phyloP scores from a whole-genome alignment of 2,888 invertebrate species.

The Noctua pronuba region DNA sequence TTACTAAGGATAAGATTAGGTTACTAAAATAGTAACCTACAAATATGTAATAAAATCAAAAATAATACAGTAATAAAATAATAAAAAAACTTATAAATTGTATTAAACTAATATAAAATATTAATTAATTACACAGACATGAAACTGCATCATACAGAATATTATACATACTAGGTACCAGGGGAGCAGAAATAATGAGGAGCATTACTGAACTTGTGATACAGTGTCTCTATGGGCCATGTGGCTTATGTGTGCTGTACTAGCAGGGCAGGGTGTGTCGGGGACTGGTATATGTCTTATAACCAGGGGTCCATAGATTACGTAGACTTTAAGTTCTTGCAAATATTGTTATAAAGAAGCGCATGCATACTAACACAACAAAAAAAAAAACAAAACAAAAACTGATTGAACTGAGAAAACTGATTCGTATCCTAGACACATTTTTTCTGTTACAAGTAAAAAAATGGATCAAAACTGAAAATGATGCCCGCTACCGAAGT shows the following conservation, averaged over 20 bases:
- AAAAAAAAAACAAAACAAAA: too few species aligned
- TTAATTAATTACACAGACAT: not conserved
- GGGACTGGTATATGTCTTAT: conserved; percentile 37
- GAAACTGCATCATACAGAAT: not conserved
- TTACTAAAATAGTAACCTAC: too few species aligned
- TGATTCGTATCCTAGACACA: not conserved
- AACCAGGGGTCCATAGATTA: not conserved
- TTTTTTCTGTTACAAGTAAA: not conserved
- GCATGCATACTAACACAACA: too few species aligned
- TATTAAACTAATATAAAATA: too few species aligned
- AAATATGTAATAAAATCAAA: too few species aligned
- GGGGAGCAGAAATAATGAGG: conserved; percentile 55
- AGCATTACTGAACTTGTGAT: conserved; percentile 47
- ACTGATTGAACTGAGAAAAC: too few species aligned
- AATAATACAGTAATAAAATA: too few species aligned
- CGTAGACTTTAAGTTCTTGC: not conserved
- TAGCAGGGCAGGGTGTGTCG: conserved; percentile 5
- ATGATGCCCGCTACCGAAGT: too few species aligned
- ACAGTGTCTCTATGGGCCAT: conserved; percentile 49
- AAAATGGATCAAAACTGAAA: not conserved
- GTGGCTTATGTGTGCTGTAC: conserved; percentile 39
- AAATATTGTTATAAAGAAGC: not conserved
- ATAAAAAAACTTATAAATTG: too few species aligned
- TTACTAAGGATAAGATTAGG: too few species aligned
- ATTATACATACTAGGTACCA: conserved; percentile 19